phyloP scores from a whole-genome alignment of 2,113 vertebrate genomes.

The Egretta garzetta region DNA sequence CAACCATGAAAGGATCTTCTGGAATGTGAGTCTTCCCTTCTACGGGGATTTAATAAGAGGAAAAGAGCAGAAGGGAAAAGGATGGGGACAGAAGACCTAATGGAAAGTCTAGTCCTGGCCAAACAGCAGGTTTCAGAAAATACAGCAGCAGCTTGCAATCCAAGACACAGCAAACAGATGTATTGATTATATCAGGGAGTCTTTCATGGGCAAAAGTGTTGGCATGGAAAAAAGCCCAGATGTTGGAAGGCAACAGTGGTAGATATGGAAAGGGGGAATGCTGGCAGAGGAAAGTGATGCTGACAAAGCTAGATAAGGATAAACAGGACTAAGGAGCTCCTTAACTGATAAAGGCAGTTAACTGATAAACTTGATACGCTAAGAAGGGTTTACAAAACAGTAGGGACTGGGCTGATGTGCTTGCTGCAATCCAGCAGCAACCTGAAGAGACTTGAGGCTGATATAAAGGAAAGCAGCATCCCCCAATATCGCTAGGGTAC shows the following conservation, averaged over 20 bases:
- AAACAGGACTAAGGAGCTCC: neutral
- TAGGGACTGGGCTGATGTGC: neutral
- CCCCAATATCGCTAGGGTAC: rapidly evolving
- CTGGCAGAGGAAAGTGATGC: neutral
- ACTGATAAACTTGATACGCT: neutral
- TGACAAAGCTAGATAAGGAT: neutral
- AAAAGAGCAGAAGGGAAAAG: neutral
- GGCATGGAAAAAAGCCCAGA: neutral
- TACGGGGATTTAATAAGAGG: neutral
- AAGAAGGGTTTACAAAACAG: neutral
- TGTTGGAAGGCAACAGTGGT: neutral
- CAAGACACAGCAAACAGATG: neutral
- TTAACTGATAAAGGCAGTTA: neutral
- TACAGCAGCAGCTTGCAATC: neutral
- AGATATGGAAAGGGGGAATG: neutral
- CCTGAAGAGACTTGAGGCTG: neutral
- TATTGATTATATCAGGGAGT: neutral
- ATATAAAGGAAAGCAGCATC: neutral
- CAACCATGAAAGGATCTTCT: neutral
- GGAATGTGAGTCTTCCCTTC: neutral
- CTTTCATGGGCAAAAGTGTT: neutral
- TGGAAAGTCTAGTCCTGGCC: neutral
- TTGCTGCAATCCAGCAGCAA: neutral
- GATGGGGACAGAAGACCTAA: neutral
- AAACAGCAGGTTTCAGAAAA: neutral